Percentiles rank a stretch among this genome's conserved stretches.
These are phyloP conservation scores for Drosophila persimilis DNA, from an alignment of 1,140 invertebrate species.

Conservation along the genomic window DNA sequence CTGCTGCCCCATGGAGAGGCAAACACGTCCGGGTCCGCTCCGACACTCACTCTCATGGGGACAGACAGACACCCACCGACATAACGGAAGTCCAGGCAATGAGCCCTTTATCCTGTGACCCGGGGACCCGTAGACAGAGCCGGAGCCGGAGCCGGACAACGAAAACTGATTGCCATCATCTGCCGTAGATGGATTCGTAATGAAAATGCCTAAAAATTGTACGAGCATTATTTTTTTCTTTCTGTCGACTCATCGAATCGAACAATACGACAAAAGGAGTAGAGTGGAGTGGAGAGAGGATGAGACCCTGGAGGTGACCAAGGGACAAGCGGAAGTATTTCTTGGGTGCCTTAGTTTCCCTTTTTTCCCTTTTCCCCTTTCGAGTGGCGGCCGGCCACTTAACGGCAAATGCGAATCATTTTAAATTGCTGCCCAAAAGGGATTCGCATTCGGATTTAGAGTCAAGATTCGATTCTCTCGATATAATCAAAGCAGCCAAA, in stretches of 20 bases:
- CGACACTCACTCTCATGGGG: no score
- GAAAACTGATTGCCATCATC: slow-evolving; percentile 50
- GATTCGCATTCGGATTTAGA: slow-evolving; percentile 28
- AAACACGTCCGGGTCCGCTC: no score
- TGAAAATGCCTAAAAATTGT: slow-evolving; percentile 53
- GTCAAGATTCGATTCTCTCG: slow-evolving; percentile 22
- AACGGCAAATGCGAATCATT: slow-evolving; percentile 77
- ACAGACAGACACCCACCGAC: no score
- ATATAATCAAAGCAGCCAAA: slow-evolving; percentile 56
- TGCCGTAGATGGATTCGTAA: slow-evolving; percentile 45
- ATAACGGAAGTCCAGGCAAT: slow-evolving; percentile 15
- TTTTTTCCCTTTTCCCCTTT: slow-evolving; percentile 16
- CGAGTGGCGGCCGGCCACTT: slow-evolving; percentile 57
- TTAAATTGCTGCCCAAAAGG: slow-evolving; percentile 61
- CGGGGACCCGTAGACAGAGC: not conserved
- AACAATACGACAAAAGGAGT: slow-evolving; percentile 1
- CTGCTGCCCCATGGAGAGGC: no score
- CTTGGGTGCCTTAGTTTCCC: slow-evolving; percentile 25
- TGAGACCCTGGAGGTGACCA: not conserved
- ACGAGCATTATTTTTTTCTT: slow-evolving; percentile 33
- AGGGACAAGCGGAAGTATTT: slow-evolving; percentile 27
- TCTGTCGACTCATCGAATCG: slow-evolving; percentile 44
- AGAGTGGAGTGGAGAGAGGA: not conserved
- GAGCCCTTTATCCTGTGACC: slow-evolving; percentile 26
- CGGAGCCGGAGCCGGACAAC: not conserved